These are phyloP conservation scores for Calonectris borealis DNA, from an alignment of 2,113 vertebrate genomes.

Conservation along the genomic window DNA sequence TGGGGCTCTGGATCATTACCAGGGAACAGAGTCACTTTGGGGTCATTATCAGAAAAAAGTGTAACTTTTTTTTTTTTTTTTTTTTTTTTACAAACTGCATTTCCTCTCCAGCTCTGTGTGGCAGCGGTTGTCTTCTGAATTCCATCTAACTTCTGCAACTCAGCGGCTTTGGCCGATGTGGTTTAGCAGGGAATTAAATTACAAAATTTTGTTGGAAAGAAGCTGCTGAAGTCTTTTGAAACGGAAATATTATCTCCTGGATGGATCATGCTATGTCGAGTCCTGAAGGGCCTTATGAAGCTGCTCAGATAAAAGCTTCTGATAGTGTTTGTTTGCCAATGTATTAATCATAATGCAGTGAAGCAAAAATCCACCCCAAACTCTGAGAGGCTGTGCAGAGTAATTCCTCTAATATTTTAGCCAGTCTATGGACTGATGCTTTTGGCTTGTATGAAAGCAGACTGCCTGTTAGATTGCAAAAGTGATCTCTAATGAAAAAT, in stretches of 20 bases:
- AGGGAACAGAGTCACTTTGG: conserved; percentile 11
- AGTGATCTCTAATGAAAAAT: not conserved
- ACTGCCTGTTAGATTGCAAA: not conserved
- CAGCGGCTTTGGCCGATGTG: rapidly evolving
- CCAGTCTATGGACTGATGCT: not conserved
- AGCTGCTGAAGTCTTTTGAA: conserved; percentile 16
- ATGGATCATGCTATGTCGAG: not conserved
- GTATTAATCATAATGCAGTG: not conserved
- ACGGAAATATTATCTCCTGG: not conserved
- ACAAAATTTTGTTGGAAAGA: not conserved
- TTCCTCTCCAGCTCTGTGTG: not conserved
- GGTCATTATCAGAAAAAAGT: conserved; percentile 45
- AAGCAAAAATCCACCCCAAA: conserved; percentile 3
- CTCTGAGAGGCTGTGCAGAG: not conserved
- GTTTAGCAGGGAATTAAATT: conserved; percentile 32
- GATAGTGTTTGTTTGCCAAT: not conserved
- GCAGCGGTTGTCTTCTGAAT: not conserved
- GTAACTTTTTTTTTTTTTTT: not conserved
- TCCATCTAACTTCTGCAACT: not conserved
- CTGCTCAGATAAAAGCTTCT: conserved; percentile 28
- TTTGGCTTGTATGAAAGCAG: not conserved
- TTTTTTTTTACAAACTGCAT: not conserved
- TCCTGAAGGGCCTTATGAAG: conserved; percentile 2
- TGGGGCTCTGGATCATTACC: conserved; percentile 42
- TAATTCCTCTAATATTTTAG: conserved; percentile 1